Percentiles rank a stretch among this genome's conserved stretches.
Conservation (phyloP, 2,888 invertebrate species). For the Trimorus sp. region DNA sequence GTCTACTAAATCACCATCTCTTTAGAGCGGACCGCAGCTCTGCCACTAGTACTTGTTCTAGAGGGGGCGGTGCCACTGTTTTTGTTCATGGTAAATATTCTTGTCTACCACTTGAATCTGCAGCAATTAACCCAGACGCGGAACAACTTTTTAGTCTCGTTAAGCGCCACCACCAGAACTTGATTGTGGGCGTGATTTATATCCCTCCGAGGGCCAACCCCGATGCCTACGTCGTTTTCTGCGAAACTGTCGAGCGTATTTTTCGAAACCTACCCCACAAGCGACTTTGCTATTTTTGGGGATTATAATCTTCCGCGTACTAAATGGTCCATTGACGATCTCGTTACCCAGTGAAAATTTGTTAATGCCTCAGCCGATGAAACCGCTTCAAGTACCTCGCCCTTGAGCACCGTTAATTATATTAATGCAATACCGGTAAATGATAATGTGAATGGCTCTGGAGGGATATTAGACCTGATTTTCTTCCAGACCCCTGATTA, state of each 20-base stretch:
- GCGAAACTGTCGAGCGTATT: slow-evolving; percentile 5
- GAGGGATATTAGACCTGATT: no score
- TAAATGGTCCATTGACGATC: slow-evolving; percentile 2
- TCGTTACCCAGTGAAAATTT: neutral
- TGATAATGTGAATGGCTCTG: no score
- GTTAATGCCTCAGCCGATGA: neutral
- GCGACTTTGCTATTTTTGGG: slow-evolving; percentile 20
- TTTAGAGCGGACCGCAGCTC: no score
- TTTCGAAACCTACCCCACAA: slow-evolving; percentile 18
- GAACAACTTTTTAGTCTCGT: neutral
- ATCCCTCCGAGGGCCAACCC: slow-evolving; percentile 5
- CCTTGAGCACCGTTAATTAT: no score
- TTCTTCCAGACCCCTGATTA: no score
- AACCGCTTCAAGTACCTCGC: neutral
- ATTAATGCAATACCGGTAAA: no score
- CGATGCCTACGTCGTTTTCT: neutral
- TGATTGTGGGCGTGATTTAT: slow-evolving; percentile 4
- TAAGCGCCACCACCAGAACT: neutral
- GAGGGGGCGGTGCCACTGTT: no score
- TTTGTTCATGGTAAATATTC: no score
- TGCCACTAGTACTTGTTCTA: no score
- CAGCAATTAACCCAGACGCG: neutral
- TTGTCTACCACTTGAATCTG: no score
- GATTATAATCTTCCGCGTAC: slow-evolving; percentile 21
- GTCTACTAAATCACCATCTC: no score